Base-by-base conservation (phyloP, 2,888 invertebrate genomes). In the Brachycybe producta region DNA sequence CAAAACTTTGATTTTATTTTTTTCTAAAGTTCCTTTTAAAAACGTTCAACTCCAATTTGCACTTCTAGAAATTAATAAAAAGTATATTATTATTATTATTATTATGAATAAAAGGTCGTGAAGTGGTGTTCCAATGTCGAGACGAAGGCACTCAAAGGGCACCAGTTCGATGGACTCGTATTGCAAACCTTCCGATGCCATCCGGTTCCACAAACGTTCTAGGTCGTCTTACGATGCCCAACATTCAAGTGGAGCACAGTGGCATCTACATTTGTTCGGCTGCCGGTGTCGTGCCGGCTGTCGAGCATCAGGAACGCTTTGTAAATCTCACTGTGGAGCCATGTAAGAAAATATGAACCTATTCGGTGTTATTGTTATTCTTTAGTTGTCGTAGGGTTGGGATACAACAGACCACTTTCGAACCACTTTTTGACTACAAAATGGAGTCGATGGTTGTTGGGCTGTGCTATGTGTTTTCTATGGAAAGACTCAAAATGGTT, bases 81-180 rank as follows among this genome's bases (percentile, higher is more conserved):
- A n/a, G n/a, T n/a, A n/a, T n/a, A n/a, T n/a, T n/a, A n/a, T 15
- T 38, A 38, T 15, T 38, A 13, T 38, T 8, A 17, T 11, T 38
- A 17, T n/a, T 38, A 17, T 38, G 19, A 38, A 40, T 3, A 40
- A 13, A 5, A 40, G 92, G 85, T 67, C 81, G 84, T 36, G 90
- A 91, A 67, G 91, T 91, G 34, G 86, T 90, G 30, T 86, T 92
- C 75, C 83, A 82, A 69, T 94, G 94, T 64, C 80, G 90, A 57
- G 90, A 91, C 62, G 87, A 87, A 68, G 86, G 92, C n/a, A 76
- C 76, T 1, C 65, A 75, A 1, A 74, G 88, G 49, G 82, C 83
- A 2, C 73, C 73, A 45, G 85, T 91, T 4, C 75, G 75, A 30
- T 66, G 65, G 66, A 87, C 86, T 84, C 64, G 76, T 0, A 75